Percentiles rank a stretch among this genome's conserved stretches.
These are phyloP conservation scores for Drosophila anomelani DNA, from an alignment of 2,888 invertebrate species.

Conservation along the genomic window DNA sequence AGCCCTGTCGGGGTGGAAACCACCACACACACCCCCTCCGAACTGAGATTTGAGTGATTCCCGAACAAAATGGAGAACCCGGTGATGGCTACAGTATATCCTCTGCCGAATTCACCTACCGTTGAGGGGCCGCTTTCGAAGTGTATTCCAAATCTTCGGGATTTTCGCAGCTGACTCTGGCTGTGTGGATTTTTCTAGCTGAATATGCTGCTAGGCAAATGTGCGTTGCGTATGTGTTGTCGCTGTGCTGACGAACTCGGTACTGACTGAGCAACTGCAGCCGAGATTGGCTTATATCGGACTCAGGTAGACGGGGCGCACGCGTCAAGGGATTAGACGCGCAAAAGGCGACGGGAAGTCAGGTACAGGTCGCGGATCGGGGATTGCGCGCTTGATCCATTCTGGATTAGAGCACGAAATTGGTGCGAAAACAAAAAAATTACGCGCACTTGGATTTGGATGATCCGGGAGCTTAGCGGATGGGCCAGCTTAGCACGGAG, in stretches of 20 bases:
- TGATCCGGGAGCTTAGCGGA: constrained; percentile 74
- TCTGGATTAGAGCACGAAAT: constrained; percentile 65
- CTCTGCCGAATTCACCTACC: constrained; percentile 36
- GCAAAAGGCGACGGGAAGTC: constrained; percentile 64
- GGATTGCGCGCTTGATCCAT: constrained; percentile 66
- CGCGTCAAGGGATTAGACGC: constrained; percentile 74
- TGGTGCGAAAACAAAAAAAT: constrained; percentile 36
- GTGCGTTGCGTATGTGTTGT: constrained; percentile 27
- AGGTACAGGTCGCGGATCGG: constrained; percentile 63
- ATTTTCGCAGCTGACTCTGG: constrained; percentile 3
- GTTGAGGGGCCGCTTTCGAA: constrained; percentile 51
- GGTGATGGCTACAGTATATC: constrained; percentile 14
- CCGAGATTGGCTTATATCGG: constrained; percentile 58
- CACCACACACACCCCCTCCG: constrained; percentile 19
- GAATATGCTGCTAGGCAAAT: constrained; percentile 6
- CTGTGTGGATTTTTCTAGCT: not conserved
- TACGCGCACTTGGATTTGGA: constrained; percentile 67
- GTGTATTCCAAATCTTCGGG: constrained; percentile 62
- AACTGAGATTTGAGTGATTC: constrained; percentile 66
- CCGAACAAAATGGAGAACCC: constrained; percentile 46
- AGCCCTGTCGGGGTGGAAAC: constrained; percentile 38
- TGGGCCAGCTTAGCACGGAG: constrained; percentile 66
- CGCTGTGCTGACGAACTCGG: constrained; percentile 49
- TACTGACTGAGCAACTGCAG: constrained; percentile 58
- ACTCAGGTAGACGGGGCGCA: constrained; percentile 56